Evolutionary conservation across 2,888 invertebrate species (phyloP), one percentile per base, ranked within the genome.

Genomic region (Mythimna ferrago): DNA sequence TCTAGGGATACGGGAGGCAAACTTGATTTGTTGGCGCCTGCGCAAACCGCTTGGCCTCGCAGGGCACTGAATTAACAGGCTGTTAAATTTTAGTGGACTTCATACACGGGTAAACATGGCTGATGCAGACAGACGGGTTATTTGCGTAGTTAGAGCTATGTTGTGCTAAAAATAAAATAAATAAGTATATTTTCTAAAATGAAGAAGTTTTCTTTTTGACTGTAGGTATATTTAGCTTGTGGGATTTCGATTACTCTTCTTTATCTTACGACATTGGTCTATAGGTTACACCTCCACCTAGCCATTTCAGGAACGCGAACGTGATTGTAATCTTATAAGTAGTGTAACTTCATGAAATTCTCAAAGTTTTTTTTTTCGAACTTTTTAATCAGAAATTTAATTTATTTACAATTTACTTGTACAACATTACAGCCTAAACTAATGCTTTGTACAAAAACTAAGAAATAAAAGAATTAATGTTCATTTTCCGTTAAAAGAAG

Each of bases 1-100:
- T 94, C 96, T 97, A 97, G 96, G 96, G 96, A 96, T 93, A 91
- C 91, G 91, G 89, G 90, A 90, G 86, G 90, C 90, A 93, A 96
- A 96, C 95, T 94, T 93, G 95, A 95, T 95, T 95, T 95, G 94
- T 91, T 89, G 89, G 91, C 93, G 93, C 92, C 91, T 87, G 91
- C 93, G 90, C 90, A 87, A 77, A 87, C 65, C 56, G 64, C 56
- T 53, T 69, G 66, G 44, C 57, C 73, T 60, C 35, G 21, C 70
- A 62, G 66, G 65, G 57, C 64, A 63, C 61, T 71, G 66, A 76
- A 83, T 86, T 82, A 81, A 74, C 79, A 76, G 71, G 61, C 73
- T 76, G 85, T 79, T 78, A 63, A 76, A 75, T 78, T 79, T 80
- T 66, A 76, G 77, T 80, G 71, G 67, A 67, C 78, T 77, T 73